Evolutionary conservation across 2,888 invertebrate genomes (phyloP), one percentile per base, ranked within the genome.

Genomic region (Diarsia brunnea): DNA sequence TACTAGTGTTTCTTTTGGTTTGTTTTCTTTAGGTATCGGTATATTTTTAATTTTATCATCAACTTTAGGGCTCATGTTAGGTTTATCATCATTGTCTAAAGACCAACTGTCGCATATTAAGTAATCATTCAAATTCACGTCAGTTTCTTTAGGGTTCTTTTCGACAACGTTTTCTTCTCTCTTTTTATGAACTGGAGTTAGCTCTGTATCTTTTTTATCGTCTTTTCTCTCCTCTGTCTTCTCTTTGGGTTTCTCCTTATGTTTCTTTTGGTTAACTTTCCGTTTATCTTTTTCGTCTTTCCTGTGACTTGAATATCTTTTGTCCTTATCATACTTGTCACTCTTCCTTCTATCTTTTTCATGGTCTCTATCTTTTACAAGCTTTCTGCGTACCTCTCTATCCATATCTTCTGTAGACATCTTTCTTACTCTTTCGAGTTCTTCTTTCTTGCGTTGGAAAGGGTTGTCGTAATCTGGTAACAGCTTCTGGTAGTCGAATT

Each of bases 51-150:
- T 51, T 21, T 90, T 93, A 0, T 92, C 92, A 7, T 91, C 91
- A 0, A 85, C 69, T 82, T 90, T 92, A 0, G 95, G 95, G 71
- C 95, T 95, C 0, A 89, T 84, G 55, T 86, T 90, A 53, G 86
- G 90, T 88, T 93, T 95, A 5, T 95, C 95, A 19, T 96, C 96
- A 66, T 94, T 95, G 47, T 96, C 96, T 24, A 95, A 85, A 7
- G 96, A 96, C 96, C 96, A 96, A 84, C 96, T 96, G 73, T 97
- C 96, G 78, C 96, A 96, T 21, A 97, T 92, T 61, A 96, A 90
- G 79, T 94, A 96, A 87, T 96, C 96, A 77, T 91, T 94, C 21
- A 96, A 90, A 87, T 95, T 92, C 0, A 95, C 93, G 69, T 95
- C 92, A 19, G 95, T 90, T 86, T 95, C 96, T 79, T 92, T 92